Percentiles rank a stretch among this genome's conserved stretches.
These are phyloP conservation scores for Parnassius apollo DNA, from an alignment of 2,888 invertebrate genomes.

Conservation along the genomic window DNA sequence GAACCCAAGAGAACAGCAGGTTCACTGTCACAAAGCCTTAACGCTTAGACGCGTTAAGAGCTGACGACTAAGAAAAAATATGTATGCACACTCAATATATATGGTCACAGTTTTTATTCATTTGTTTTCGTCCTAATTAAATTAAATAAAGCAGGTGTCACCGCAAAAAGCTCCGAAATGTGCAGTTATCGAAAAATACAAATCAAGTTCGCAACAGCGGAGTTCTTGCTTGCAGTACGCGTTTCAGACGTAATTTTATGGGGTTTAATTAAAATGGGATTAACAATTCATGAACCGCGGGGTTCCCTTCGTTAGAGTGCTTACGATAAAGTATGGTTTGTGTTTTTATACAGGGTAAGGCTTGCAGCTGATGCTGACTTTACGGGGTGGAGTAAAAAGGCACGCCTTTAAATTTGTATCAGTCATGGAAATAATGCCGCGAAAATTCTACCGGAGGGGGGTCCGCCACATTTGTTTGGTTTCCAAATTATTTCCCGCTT, in stretches of 20 bases:
- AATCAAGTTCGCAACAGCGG: slow-evolving; percentile 10
- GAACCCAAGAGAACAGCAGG: too few species aligned
- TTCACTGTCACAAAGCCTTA: too few species aligned
- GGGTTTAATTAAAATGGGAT: slow-evolving; percentile 44
- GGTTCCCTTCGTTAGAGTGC: slow-evolving; percentile 30
- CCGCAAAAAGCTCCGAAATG: not conserved
- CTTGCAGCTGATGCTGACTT: slow-evolving; percentile 15
- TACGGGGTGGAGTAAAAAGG: slow-evolving; percentile 3
- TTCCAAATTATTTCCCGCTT: slow-evolving; percentile 9
- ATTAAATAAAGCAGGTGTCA: not conserved
- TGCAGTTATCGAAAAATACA: not conserved
- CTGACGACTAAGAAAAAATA: too few species aligned
- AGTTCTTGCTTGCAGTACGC: slow-evolving; percentile 27
- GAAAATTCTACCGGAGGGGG: not conserved
- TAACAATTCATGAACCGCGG: slow-evolving; percentile 46
- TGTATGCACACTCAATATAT: too few species aligned
- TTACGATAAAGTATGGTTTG: slow-evolving; percentile 19
- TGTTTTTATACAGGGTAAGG: slow-evolving; percentile 3
- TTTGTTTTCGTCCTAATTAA: not conserved
- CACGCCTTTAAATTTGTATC: slow-evolving; percentile 16
- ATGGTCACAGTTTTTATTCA: too few species aligned
- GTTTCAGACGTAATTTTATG: slow-evolving; percentile 38
- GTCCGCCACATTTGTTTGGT: slow-evolving; percentile 16
- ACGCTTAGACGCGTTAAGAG: too few species aligned
- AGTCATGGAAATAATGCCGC: slow-evolving; percentile 6